Conservation (phyloP, 1,140 invertebrate species). For the Nomia melanderi region DNA sequence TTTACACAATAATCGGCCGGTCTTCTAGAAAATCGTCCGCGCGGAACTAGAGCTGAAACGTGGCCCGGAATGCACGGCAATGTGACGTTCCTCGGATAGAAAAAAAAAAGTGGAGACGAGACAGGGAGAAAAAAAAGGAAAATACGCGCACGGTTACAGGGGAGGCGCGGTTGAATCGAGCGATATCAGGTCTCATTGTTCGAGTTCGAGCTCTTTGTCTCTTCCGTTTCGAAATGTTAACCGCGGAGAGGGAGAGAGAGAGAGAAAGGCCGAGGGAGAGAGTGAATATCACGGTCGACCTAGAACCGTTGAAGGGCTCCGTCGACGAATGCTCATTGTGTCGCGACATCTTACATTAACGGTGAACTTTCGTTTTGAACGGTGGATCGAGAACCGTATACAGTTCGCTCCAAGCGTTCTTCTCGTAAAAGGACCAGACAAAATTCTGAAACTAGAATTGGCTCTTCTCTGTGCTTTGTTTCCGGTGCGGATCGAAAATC, state of each 20-base stretch:
- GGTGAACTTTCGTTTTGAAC: conserved; percentile 12
- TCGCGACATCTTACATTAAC: conserved; percentile 4
- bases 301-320: conserved; percentile 7
- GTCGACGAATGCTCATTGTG: conserved; percentile 9
- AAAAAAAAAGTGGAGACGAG: background rate
- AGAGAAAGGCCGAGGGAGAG: conserved; percentile 6
- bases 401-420: background rate
- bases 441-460: background rate
- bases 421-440: background rate
- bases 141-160: background rate
- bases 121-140: background rate
- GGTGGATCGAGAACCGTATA: background rate
- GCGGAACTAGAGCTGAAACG: background rate
- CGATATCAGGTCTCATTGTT: conserved; percentile 63
- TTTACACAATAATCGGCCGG: conserved; percentile 13
- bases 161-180: conserved; percentile 29
- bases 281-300: conserved; percentile 9
- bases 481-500: too few relatives aligned
- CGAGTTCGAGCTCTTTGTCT: conserved; percentile 60
- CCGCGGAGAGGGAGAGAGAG: background rate
- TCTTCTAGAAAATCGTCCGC: background rate
- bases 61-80: background rate
- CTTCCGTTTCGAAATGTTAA: conserved; percentile 56
- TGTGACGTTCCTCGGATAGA: conserved; percentile 6
- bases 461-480: too few relatives aligned